Conservation (phyloP, 2,113 vertebrate species). For the Varanus komodoensis region DNA sequence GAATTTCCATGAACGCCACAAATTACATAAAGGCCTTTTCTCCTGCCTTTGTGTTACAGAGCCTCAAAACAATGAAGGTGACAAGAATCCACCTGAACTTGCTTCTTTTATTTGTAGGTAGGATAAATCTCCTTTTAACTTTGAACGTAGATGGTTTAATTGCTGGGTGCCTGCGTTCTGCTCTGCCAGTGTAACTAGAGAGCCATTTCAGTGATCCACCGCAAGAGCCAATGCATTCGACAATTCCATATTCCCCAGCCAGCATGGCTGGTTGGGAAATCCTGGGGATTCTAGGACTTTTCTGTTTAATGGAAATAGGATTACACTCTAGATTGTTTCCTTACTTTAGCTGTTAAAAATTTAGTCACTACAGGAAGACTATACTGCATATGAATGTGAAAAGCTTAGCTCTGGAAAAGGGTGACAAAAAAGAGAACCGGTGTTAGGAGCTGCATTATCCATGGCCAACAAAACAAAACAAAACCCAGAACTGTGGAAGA, state of each 20-base stretch:
- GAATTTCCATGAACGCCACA: not conserved
- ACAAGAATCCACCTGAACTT: slow-evolving; percentile 3
- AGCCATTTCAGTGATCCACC: no score
- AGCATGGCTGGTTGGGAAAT: no score
- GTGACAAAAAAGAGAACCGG: not conserved
- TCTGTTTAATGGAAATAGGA: no score
- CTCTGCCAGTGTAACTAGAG: not conserved
- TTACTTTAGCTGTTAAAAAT: not conserved
- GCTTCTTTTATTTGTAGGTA: slow-evolving; percentile 17
- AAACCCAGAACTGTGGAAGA: not conserved
- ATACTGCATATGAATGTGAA: not conserved
- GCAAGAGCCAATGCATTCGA: no score
- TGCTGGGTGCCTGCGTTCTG: not conserved
- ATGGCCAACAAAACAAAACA: not conserved
- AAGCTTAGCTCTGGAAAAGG: not conserved
- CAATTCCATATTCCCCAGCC: no score
- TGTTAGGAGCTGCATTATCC: not conserved
- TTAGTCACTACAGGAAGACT: not conserved
- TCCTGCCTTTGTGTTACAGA: slow-evolving; percentile 5
- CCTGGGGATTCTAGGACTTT: no score
- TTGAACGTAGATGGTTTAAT: not conserved
- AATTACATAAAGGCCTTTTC: not conserved
- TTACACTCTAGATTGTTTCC: no score
- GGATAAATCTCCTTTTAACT: not conserved
- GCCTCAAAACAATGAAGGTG: not conserved